Base-by-base conservation (phyloP, 2,113 vertebrate genomes). In the Gnathonemus longibarbis region DNA sequence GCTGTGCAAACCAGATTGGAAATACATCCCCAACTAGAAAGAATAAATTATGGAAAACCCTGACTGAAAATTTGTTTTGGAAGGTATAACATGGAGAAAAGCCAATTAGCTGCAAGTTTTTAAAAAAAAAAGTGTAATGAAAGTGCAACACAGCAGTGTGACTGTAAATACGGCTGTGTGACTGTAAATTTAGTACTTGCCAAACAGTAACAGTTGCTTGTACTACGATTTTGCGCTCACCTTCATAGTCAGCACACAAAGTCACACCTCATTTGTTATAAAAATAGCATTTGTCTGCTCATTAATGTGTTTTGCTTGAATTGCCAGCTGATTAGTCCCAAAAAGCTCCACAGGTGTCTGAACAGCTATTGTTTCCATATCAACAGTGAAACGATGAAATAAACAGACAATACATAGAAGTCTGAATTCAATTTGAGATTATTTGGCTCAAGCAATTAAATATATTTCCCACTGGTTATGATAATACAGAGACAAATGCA, bases 251-350 rank as follows among this genome's bases (percentile, higher is more conserved):
- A 35, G 66, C 24, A 35, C 66, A 74, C 9, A 15, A 74, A 74
- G 66, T 74, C 27, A 74, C n/a, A 31, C 66, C 53, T 56, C 53
- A 56, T 56, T 74, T 74, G 56, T 9, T n/a, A n/a, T 62, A 62
- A 62, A 62, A 74, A 74, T 74, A 35, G 9, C 27, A 35, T 74
- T 74, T 74, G n/a, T 35, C 31, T 31, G 66, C 66, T 35, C 31
- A 35, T 74, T 74, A 27, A 27, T 74, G 11, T 15, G n/a, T 31
- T 70, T 70, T 74, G 93, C 93, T 93, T 48, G 88, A 91, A 90
- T 90, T 90, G 88, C 91, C 56, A 52, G 5, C 48, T 49, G 48
- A 21, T 31, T 53, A 11, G 13, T 24, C 8, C 21, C 42, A 53
- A 27, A 17, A 15, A 31, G 27, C 13, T 9, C 49, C 42, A 21